A percentile compares a stretch with the other conserved stretches of the same genome.
Conservation (phyloP, 2,113 vertebrate genomes). For the Arizona elegans region DNA sequence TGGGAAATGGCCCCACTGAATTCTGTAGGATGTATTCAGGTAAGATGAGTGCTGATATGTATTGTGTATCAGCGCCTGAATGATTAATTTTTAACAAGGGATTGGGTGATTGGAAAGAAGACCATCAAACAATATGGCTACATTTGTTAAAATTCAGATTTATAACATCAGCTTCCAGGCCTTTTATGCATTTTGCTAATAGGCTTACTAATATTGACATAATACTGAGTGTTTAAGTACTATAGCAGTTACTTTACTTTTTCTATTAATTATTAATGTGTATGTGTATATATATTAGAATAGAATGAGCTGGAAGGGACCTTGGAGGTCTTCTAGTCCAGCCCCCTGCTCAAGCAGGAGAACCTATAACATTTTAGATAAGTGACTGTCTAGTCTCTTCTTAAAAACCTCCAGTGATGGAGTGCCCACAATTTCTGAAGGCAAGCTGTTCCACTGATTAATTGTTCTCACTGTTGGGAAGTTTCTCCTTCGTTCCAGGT, state of each 20-base stretch:
- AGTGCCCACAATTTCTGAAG: too few relatives aligned
- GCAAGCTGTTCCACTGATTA: too few relatives aligned
- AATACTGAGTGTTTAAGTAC: background rate
- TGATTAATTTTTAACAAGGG: background rate
- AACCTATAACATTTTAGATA: too few relatives aligned
- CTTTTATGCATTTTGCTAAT: background rate
- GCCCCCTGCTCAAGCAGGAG: too few relatives aligned
- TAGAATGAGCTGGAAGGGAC: too few relatives aligned
- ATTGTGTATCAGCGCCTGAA: background rate
- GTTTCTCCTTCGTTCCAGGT: too few relatives aligned
- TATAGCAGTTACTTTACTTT: background rate
- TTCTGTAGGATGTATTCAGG: background rate
- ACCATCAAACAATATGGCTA: background rate
- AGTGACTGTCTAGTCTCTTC: too few relatives aligned
- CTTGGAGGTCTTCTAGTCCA: too few relatives aligned
- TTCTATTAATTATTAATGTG: background rate
- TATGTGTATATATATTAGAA: background rate
- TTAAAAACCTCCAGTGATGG: too few relatives aligned
- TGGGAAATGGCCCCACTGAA: background rate
- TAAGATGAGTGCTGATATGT: background rate
- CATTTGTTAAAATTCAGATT: background rate
- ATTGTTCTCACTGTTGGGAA: too few relatives aligned
- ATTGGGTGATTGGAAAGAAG: background rate
- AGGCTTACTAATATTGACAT: background rate
- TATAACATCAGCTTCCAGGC: background rate